Conservation (phyloP, 2,797 vertebrate genomes). For the Chiroxiphia lanceolata region DNA sequence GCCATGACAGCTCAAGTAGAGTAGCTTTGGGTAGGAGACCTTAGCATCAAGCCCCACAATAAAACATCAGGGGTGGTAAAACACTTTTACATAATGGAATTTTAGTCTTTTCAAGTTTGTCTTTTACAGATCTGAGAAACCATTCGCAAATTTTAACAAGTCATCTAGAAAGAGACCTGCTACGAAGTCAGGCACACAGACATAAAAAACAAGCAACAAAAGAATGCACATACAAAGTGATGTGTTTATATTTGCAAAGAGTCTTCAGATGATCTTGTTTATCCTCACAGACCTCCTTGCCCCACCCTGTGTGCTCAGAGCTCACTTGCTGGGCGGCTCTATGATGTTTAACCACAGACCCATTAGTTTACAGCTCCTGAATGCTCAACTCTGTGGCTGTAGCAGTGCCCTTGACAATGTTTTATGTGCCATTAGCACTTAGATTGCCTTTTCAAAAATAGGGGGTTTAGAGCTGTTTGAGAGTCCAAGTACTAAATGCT, state of each 20-base stretch:
- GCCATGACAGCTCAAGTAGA: neutral
- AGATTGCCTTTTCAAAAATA: neutral
- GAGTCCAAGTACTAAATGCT: neutral
- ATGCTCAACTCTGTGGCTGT: neutral
- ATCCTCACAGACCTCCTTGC: neutral
- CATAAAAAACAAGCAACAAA: neutral
- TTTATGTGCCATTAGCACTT: neutral
- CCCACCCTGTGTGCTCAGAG: neutral
- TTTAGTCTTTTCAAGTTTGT: neutral
- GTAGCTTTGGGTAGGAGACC: neutral
- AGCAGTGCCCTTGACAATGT: neutral
- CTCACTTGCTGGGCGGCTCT: neutral
- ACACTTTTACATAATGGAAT: neutral
- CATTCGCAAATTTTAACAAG: neutral
- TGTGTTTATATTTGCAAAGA: neutral
- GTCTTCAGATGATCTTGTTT: constrained; percentile 10
- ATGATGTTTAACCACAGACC: neutral
- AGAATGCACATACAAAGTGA: neutral
- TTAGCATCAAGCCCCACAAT: neutral
- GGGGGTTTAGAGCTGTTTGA: neutral
- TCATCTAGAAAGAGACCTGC: neutral
- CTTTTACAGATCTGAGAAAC: neutral
- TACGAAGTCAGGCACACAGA: neutral
- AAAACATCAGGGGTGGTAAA: neutral
- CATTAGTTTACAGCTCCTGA: neutral